Percentiles rank a stretch among this genome's conserved stretches.
These are phyloP conservation scores for Gopherus evgoodei DNA, from an alignment of 2,113 vertebrate species.

Conservation along the genomic window DNA sequence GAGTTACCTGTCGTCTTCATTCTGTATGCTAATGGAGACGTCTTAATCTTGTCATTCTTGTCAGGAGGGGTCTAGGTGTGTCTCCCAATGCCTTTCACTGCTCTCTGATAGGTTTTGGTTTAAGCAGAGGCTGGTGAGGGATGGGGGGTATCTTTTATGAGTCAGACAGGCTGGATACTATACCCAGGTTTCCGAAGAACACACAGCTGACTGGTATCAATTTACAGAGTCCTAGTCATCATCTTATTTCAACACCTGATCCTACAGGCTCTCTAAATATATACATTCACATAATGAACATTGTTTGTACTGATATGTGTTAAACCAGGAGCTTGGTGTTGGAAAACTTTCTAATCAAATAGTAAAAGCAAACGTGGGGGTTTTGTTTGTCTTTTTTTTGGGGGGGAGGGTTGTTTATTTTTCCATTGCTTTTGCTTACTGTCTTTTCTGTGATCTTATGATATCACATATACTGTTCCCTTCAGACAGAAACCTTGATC, in stretches of 20 bases:
- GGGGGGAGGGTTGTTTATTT: background rate
- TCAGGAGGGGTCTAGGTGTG: too few species aligned
- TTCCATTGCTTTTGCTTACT: background rate
- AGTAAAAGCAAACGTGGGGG: background rate
- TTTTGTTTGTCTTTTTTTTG: background rate
- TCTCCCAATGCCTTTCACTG: too few species aligned
- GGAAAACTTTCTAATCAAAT: background rate
- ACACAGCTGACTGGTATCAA: background rate
- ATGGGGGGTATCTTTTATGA: too few species aligned
- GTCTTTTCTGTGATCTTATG: background rate
- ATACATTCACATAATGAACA: background rate
- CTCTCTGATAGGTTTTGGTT: too few species aligned
- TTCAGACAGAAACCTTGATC: background rate
- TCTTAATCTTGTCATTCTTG: too few species aligned
- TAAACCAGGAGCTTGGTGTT: background rate
- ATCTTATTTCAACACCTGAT: background rate
- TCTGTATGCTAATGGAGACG: too few species aligned
- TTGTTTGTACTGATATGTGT: fast-evolving
- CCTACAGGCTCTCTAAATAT: background rate
- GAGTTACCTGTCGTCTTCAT: too few species aligned
- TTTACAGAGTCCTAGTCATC: background rate
- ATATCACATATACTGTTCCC: fast-evolving
- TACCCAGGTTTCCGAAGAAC: too few species aligned
- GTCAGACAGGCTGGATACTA: too few species aligned
- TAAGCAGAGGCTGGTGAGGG: too few species aligned